phyloP scores from a whole-genome alignment of 2,113 vertebrate species.

The Leucosticte australis region DNA sequence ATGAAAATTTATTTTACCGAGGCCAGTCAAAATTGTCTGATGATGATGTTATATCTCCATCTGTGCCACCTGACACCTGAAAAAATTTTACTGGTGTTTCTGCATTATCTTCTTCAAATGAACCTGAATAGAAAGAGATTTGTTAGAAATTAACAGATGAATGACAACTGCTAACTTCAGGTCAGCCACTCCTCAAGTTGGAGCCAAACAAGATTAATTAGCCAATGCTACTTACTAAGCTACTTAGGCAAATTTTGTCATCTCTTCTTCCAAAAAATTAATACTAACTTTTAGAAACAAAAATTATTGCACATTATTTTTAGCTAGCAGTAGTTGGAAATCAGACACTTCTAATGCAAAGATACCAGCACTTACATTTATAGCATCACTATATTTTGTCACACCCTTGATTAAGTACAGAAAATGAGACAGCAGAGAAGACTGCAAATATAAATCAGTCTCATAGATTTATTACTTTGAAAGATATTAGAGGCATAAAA shows the following conservation, averaged over 20 bases:
- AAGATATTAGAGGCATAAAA: neutral
- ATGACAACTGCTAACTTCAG: neutral
- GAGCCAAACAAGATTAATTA: neutral
- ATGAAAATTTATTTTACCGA: slow-evolving; percentile 72
- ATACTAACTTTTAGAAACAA: neutral
- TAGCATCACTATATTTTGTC: neutral
- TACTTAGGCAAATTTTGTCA: neutral
- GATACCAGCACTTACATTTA: neutral
- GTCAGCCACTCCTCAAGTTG: neutral
- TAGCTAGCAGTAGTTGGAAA: neutral
- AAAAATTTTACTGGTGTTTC: slow-evolving; percentile 80
- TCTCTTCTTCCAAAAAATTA: neutral
- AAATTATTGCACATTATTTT: neutral
- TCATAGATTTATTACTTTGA: neutral
- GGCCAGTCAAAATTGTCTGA: slow-evolving; percentile 98
- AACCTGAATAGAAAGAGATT: slow-evolving; percentile 70
- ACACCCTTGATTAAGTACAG: neutral
- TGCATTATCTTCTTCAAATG: slow-evolving; percentile 85
- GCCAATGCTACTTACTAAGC: neutral
- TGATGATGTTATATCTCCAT: slow-evolving; percentile 87
- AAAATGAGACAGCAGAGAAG: neutral
- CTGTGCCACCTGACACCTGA: slow-evolving; percentile 85
- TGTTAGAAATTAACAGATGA: neutral
- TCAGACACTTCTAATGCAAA: neutral
- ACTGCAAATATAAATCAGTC: neutral